A percentile compares a stretch with the other conserved stretches of the same genome.
Conservation (phyloP, 2,113 vertebrate species). For the Syngnathoides biaculeatus region DNA sequence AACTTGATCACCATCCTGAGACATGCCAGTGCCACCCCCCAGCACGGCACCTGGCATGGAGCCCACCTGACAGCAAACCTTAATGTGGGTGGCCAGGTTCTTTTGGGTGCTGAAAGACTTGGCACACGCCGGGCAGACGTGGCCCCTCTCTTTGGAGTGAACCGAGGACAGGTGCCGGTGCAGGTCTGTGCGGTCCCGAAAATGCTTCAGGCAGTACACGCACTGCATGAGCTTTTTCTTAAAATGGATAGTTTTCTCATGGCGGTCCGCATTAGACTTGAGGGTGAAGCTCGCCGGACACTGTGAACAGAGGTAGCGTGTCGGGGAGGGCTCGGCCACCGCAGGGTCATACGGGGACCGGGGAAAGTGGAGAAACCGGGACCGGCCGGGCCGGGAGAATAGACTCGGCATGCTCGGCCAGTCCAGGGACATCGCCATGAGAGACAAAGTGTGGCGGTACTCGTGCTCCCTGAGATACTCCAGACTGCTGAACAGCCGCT, state of each 20-base stretch:
- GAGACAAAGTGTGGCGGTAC: conserved; percentile 67
- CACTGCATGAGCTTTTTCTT: conserved; percentile 81
- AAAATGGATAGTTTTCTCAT: conserved; percentile 77
- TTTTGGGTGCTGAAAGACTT: conserved; percentile 78
- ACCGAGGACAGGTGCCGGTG: conserved; percentile 71
- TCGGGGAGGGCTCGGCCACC: conserved; percentile 12
- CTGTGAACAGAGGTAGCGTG: conserved; percentile 77
- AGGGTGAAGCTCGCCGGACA: conserved; percentile 79
- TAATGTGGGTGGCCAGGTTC: conserved; percentile 75
- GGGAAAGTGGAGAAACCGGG: conserved; percentile 39
- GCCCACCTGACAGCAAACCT: conserved; percentile 69
- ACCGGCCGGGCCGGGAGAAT: conserved; percentile 10
- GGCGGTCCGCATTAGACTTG: conserved; percentile 80
- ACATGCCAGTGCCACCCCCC: conserved; percentile 31
- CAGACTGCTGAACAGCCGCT: conserved; percentile 73
- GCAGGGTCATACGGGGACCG: conserved; percentile 43
- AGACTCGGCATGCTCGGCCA: conserved; percentile 36
- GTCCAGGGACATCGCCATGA: conserved; percentile 68
- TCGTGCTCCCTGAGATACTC: conserved; percentile 76
- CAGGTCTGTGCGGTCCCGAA: conserved; percentile 77
- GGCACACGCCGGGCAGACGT: conserved; percentile 67
- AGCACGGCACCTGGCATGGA: conserved; percentile 38
- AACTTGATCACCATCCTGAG: conserved; percentile 45
- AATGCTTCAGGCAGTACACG: conserved; percentile 68
- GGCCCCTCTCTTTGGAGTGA: conserved; percentile 67